A percentile compares a stretch with the other conserved stretches of the same genome.
These are phyloP conservation scores for Lophius americanus DNA, from an alignment of 2,797 vertebrate genomes.

Conservation along the genomic window DNA sequence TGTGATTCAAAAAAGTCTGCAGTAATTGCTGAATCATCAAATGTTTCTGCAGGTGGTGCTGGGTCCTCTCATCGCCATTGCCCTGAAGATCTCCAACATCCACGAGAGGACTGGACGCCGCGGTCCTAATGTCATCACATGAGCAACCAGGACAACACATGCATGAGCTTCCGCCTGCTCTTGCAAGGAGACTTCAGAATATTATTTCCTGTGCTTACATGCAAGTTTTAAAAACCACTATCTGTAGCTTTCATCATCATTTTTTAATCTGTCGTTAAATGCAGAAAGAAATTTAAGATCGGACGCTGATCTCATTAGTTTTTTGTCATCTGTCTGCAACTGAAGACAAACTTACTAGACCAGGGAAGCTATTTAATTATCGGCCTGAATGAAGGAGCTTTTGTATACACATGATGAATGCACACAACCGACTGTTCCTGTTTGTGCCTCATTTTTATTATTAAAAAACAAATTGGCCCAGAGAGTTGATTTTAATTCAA, in stretches of 20 bases:
- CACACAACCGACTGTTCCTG: constrained; percentile 21
- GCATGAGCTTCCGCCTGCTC: constrained; percentile 24
- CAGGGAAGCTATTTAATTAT: constrained; percentile 32
- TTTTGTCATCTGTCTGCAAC: constrained; percentile 22
- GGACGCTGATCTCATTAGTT: constrained; percentile 15
- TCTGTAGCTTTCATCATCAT: constrained; percentile 13
- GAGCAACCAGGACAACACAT: constrained; percentile 83
- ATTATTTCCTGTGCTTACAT: constrained; percentile 19
- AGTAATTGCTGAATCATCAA: not conserved
- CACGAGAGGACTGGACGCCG: constrained; percentile 94
- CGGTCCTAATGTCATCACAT: constrained; percentile 97
- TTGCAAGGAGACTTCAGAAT: constrained; percentile 36
- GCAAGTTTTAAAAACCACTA: constrained; percentile 7
- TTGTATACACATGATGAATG: constrained; percentile 25
- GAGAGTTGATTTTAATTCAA: constrained; percentile 16
- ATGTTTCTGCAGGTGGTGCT: constrained; percentile 87
- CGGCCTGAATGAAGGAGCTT: constrained; percentile 20
- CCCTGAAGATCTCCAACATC: constrained; percentile 96
- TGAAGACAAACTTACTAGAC: constrained; percentile 13
- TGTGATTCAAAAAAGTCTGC: not conserved
- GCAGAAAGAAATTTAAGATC: constrained; percentile 17
- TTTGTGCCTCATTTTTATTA: constrained; percentile 22
- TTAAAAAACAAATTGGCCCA: not conserved
- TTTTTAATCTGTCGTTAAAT: constrained; percentile 7
- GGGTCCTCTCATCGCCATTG: constrained; percentile 96